phyloP scores from a whole-genome alignment of 1,140 invertebrate species.

The Caenorhabditis remanei region DNA sequence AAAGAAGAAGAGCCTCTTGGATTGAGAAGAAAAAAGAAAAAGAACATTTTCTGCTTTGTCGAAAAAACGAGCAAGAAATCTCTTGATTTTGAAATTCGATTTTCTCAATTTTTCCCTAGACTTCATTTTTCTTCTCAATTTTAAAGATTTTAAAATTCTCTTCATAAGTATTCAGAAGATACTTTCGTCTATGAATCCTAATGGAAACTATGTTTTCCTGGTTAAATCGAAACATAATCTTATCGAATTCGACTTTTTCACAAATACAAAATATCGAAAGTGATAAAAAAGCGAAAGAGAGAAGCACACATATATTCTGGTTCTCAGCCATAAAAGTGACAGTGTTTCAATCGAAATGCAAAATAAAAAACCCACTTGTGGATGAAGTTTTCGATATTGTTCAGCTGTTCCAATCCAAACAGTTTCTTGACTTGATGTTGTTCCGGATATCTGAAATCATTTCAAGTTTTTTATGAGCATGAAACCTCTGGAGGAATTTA shows the following conservation, averaged over 20 bases:
- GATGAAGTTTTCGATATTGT: slow-evolving; percentile 72
- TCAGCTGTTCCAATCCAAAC: slow-evolving; percentile 75
- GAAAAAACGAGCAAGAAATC: neutral
- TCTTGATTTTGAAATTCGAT: slow-evolving; percentile 22
- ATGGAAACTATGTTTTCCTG: too few relatives aligned
- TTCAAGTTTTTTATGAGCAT: neutral
- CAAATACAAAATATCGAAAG: neutral
- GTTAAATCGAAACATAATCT: too few relatives aligned
- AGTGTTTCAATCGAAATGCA: neutral
- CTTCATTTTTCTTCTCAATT: neutral
- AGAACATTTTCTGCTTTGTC: neutral
- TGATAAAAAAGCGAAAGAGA: neutral
- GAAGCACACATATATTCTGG: neutral
- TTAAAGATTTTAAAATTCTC: neutral
- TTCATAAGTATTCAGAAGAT: too few relatives aligned
- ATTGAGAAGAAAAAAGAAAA: slow-evolving; percentile 1
- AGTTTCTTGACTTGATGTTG: slow-evolving; percentile 71
- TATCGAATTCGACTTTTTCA: neutral
- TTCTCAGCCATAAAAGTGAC: neutral
- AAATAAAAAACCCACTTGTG: slow-evolving; percentile 73
- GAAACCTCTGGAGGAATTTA: neutral
- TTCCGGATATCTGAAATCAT: slow-evolving; percentile 63
- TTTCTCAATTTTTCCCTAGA: neutral
- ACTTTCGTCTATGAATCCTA: too few relatives aligned
- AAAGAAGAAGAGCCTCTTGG: slow-evolving; percentile 7